These are phyloP conservation scores for Drosophila neonasuta DNA, from an alignment of 2,888 invertebrate species.

Conservation along the genomic window DNA sequence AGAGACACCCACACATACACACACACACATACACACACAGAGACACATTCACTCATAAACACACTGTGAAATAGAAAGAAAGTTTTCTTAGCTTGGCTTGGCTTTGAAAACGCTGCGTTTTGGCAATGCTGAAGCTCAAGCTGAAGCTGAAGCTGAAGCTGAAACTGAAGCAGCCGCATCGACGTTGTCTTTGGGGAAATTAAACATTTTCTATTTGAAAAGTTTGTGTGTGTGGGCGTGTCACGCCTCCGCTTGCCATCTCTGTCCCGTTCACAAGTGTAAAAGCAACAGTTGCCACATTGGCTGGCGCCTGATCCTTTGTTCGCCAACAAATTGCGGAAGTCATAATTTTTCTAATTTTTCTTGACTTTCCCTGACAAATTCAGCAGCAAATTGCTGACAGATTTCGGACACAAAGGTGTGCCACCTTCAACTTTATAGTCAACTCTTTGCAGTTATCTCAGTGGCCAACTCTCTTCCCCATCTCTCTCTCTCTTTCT, in stretches of 20 bases:
- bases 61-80: conserved; percentile 63
- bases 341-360: conserved; percentile 72
- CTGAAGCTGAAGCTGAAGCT: background rate
- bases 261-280: conserved; percentile 9
- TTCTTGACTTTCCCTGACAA: conserved; percentile 50
- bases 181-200: conserved; percentile 77
- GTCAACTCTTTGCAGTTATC: conserved; percentile 18
- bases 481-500: background rate
- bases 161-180: conserved; percentile 48
- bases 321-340: conserved; percentile 60
- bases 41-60: conserved; percentile 9
- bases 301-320: conserved; percentile 40
- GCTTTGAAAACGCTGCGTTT: conserved; percentile 65
- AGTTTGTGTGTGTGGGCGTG: conserved; percentile 48
- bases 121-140: conserved; percentile 22
- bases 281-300: conserved; percentile 68
- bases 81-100: conserved; percentile 57
- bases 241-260: background rate
- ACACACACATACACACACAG: conserved; percentile 16
- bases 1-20: conserved; percentile 15
- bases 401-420: conserved; percentile 40
- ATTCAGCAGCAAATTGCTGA: conserved; percentile 65
- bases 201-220: conserved; percentile 79
- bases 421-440: conserved; percentile 14
- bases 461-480: background rate